Evolutionary conservation across 2,797 vertebrate species (phyloP), one percentile per base, ranked within the genome.

Genomic region (Sebastes elongatus): DNA sequence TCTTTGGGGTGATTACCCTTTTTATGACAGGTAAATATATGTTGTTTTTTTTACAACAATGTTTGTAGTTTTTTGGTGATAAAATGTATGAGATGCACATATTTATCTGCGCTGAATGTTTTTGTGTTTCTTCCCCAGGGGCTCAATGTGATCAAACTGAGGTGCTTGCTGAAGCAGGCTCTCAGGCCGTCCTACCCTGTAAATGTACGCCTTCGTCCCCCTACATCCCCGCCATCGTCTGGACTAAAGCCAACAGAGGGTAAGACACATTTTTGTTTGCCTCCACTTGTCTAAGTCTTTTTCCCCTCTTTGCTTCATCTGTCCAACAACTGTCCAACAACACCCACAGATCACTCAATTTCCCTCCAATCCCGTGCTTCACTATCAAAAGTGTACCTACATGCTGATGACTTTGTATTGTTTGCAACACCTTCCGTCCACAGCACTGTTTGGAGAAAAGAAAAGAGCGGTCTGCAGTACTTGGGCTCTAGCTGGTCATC

Each of bases 381-480:
- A 9, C 6, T 27, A 59, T n/a, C 38, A 60, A 27, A 78, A 3
- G 7, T 74, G 1, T 11, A 22, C 38, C 22, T 65, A 11, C 13
- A 74, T 68, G 35, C 6, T 16, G 23, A 63, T 77, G 38, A 84
- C 63, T 32, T 32, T 79, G 46, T 11, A 1, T 60, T 85, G 28
- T 77, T 38, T 85, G n/a, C 80, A 67, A 62, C 32, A 11, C 14
- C 4, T 64, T 11, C 9, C 2, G 3, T 65, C 3, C 27, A 74
- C 76, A 96, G 93, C 63, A 95, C 93, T 1, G 72, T 96, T 18
- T 96, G 95, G 95, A 94, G 91, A 23, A 94, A 89, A 75, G 11
- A 88, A n/a, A 90, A 4, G 78, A 94, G 49, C 0, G 96, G 96
- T 18, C 64, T 96, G 71, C 92, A 94, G 87, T 94, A 85, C 75